Conservation (phyloP, 2,797 vertebrate genomes). For the Syngnathus rostellatus region DNA sequence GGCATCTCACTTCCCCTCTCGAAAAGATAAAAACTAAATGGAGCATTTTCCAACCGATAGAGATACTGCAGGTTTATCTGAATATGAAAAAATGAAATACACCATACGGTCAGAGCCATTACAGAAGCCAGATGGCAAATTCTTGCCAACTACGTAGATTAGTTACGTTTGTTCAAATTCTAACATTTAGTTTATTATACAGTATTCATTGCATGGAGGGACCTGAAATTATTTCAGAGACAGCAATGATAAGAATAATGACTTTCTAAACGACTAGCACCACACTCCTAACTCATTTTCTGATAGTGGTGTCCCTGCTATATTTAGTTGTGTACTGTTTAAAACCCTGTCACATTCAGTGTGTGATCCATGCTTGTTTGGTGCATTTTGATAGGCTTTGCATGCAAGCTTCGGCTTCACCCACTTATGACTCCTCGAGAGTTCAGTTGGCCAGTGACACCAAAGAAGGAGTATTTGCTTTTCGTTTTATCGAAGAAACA, state of each 20-base stretch:
- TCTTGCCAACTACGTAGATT: slow-evolving; percentile 56
- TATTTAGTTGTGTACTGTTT: slow-evolving; percentile 82
- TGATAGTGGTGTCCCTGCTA: slow-evolving; percentile 74
- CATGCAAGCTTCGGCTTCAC: slow-evolving; percentile 45
- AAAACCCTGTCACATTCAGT: slow-evolving; percentile 75
- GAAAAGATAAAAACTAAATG: slow-evolving; percentile 66
- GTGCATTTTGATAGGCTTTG: slow-evolving; percentile 62
- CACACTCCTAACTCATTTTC: slow-evolving; percentile 78
- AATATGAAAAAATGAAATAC: slow-evolving; percentile 47
- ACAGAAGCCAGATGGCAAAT: slow-evolving; percentile 56
- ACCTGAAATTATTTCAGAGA: slow-evolving; percentile 79
- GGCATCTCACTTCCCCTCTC: slow-evolving; percentile 67
- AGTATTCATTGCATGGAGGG: slow-evolving; percentile 78
- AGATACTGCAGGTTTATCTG: slow-evolving; percentile 43
- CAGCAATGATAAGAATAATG: slow-evolving; percentile 81
- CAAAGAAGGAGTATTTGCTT: slow-evolving; percentile 27
- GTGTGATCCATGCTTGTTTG: slow-evolving; percentile 58
- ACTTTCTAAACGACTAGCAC: slow-evolving; percentile 77
- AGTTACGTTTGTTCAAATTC: slow-evolving; percentile 64
- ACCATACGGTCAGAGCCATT: slow-evolving; percentile 41
- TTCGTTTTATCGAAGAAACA: slow-evolving; percentile 25
- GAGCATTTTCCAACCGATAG: slow-evolving; percentile 60
- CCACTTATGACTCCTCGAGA: slow-evolving; percentile 54
- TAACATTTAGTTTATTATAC: slow-evolving; percentile 75
- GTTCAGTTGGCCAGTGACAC: slow-evolving; percentile 63